Evolutionary conservation across 2,797 vertebrate genomes (phyloP).

Genomic region (Cossypha caffra): DNA sequence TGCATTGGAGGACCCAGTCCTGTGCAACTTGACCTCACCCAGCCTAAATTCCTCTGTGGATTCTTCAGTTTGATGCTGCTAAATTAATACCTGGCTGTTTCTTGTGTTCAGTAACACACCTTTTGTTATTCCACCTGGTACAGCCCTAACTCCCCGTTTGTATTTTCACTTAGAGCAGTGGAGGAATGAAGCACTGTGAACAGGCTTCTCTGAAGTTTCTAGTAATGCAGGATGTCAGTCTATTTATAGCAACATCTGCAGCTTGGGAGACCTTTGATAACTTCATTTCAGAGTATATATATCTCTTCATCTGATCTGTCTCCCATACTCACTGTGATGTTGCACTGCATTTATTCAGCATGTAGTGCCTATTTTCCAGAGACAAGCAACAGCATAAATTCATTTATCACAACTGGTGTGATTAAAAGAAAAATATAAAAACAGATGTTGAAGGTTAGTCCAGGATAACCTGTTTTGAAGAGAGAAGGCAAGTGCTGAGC

Average conservation of each 20-base stretch:
- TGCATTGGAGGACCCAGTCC: neutral
- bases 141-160: neutral
- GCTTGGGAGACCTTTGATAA: neutral
- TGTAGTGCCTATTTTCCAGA: neutral
- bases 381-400: neutral
- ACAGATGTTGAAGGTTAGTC: neutral
- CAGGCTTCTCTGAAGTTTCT: neutral
- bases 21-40: neutral
- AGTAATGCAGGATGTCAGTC: neutral
- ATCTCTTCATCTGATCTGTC: neutral
- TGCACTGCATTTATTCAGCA: neutral
- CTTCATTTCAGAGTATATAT: neutral
- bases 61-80: neutral
- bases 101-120: neutral
- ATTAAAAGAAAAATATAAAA: neutral
- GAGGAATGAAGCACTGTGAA: neutral
- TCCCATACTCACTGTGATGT: neutral
- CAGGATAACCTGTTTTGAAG: neutral
- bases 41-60: neutral
- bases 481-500: neutral
- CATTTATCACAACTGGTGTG: neutral
- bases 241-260: neutral
- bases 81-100: neutral
- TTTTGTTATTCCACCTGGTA: neutral
- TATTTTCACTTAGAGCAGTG: neutral